These are phyloP conservation scores for Rachycentron canadum DNA, from an alignment of 2,797 vertebrate genomes.

Conservation along the genomic window DNA sequence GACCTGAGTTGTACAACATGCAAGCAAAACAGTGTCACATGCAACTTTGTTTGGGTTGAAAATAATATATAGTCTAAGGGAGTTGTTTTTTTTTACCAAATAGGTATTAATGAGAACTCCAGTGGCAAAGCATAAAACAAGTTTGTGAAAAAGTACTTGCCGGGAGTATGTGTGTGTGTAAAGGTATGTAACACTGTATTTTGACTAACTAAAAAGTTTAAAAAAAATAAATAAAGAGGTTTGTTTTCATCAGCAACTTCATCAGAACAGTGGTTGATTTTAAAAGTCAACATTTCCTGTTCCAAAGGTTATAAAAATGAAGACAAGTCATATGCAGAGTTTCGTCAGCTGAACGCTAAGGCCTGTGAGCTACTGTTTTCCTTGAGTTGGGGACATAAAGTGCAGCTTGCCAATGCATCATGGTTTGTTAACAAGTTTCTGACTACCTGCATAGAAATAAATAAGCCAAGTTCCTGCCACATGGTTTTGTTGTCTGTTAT, in stretches of 20 bases:
- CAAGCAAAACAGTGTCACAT: background rate
- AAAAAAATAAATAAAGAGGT: slow-evolving; percentile 14
- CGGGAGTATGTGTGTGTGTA: background rate
- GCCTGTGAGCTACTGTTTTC: slow-evolving; percentile 53
- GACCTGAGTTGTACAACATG: background rate
- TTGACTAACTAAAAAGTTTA: slow-evolving; percentile 7
- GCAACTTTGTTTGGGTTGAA: slow-evolving; percentile 3
- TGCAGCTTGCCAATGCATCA: slow-evolving; percentile 47
- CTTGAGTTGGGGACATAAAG: slow-evolving; percentile 45
- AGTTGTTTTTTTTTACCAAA: background rate
- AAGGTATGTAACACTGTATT: background rate
- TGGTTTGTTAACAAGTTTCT: slow-evolving; percentile 56
- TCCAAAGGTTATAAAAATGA: slow-evolving; percentile 55
- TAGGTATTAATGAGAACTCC: background rate
- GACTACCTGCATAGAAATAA: slow-evolving; percentile 55
- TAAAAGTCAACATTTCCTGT: slow-evolving; percentile 48
- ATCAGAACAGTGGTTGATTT: slow-evolving; percentile 36
- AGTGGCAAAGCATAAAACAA: background rate
- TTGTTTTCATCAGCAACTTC: slow-evolving; percentile 41
- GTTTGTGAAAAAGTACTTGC: background rate
- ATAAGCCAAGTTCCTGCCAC: slow-evolving; percentile 41
- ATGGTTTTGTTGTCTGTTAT: slow-evolving; percentile 52
- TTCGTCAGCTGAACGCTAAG: slow-evolving; percentile 33
- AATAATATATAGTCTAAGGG: background rate
- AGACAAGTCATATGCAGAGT: slow-evolving; percentile 36